phyloP scores from a whole-genome alignment of 2,113 vertebrate genomes.

The Mustela lutreola region DNA sequence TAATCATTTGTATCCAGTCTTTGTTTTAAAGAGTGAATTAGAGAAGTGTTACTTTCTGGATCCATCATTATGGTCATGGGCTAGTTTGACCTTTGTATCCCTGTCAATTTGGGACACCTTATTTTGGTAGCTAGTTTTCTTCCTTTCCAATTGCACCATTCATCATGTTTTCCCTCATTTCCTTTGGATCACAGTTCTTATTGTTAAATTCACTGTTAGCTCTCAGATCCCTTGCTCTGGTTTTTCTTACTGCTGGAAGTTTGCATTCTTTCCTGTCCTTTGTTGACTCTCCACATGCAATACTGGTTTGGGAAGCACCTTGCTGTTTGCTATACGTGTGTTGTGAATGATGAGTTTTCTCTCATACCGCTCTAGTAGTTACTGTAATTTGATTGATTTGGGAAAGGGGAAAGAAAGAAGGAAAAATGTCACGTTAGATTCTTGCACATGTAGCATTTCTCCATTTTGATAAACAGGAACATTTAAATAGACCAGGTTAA shows the following conservation, averaged over 20 bases:
- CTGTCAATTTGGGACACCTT: background rate
- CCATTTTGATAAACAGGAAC: constrained; percentile 9
- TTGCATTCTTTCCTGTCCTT: constrained; percentile 25
- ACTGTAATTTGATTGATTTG: constrained; percentile 63
- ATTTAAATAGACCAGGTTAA: constrained; percentile 56
- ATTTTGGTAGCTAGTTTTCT: constrained; percentile 33
- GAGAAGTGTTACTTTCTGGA: constrained; percentile 21
- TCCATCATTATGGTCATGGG: background rate
- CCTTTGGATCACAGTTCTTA: constrained; percentile 1
- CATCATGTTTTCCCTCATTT: constrained; percentile 55
- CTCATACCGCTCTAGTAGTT: constrained; percentile 19
- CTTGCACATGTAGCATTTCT: constrained; percentile 18
- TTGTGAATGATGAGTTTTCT: constrained; percentile 56
- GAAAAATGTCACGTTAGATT: constrained; percentile 4
- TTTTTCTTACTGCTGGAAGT: constrained; percentile 37
- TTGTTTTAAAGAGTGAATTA: constrained; percentile 48
- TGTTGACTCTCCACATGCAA: constrained; percentile 1
- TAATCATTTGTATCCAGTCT: constrained; percentile 48
- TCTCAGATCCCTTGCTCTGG: constrained; percentile 39
- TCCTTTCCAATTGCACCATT: background rate
- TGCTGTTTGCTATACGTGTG: constrained; percentile 23
- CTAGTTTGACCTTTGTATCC: constrained; percentile 19
- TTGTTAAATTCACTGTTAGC: constrained; percentile 44
- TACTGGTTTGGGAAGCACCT: constrained; percentile 28
- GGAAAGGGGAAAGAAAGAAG: constrained; percentile 46